These are phyloP conservation scores for Cyanoramphus novaezelandiae DNA, from an alignment of 2,113 vertebrate species.

Conservation along the genomic window DNA sequence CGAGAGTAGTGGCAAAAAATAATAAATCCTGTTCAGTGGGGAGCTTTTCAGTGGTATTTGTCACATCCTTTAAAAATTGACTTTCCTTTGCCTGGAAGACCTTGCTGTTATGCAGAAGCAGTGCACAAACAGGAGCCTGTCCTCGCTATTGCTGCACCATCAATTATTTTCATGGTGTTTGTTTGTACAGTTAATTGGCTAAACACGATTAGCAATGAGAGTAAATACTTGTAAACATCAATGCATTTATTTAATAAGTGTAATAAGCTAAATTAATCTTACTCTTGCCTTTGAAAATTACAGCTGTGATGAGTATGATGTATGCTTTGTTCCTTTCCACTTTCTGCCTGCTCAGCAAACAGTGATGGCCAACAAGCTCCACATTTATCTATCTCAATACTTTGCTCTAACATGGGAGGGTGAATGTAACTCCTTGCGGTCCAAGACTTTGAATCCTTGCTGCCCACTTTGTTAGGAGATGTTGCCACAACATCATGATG, in stretches of 20 bases:
- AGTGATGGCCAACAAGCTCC: neutral
- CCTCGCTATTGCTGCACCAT: fast-evolving
- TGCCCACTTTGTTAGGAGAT: fast-evolving
- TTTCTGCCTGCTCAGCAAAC: neutral
- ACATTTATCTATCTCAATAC: fast-evolving
- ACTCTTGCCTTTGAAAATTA: neutral
- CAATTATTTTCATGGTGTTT: neutral
- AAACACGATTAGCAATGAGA: neutral
- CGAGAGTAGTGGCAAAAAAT: neutral
- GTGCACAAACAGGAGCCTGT: neutral
- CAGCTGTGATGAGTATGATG: fast-evolving
- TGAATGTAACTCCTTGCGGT: fast-evolving
- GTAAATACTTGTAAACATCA: neutral
- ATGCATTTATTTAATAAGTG: neutral
- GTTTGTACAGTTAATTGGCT: neutral
- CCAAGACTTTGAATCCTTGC: neutral
- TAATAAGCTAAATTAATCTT: neutral
- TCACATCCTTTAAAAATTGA: neutral
- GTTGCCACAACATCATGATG: fast-evolving
- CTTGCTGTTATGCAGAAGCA: neutral
- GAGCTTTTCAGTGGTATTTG: neutral
- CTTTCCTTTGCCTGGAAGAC: neutral
- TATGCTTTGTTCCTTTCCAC: neutral
- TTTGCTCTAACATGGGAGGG: neutral
- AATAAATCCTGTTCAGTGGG: neutral